These are phyloP conservation scores for Emydoidea blandingii DNA, from an alignment of 2,797 vertebrate genomes.

Conservation along the genomic window DNA sequence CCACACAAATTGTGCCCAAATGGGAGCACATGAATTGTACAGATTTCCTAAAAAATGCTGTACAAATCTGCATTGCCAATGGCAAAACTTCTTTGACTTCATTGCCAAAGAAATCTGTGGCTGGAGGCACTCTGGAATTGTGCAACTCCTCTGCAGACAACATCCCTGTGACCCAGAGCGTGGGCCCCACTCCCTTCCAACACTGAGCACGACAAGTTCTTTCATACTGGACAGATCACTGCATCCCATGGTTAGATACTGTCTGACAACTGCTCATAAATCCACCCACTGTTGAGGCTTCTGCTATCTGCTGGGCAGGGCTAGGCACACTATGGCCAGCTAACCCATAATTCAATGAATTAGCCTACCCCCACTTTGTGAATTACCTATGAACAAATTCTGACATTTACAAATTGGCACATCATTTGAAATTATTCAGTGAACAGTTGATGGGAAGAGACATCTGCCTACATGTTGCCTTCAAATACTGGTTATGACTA, in stretches of 20 bases:
- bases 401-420: not conserved
- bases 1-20: not conserved
- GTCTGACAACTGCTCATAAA: not conserved
- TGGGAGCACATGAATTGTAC: not conserved
- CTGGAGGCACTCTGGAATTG: no score
- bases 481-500: not conserved
- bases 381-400: not conserved
- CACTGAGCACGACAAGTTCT: not conserved
- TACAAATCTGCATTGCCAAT: not conserved
- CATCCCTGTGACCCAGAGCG: not conserved
- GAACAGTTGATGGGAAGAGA: not conserved
- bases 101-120: not conserved
- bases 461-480: not conserved
- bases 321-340: not conserved
- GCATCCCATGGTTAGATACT: not conserved
- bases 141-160: not conserved
- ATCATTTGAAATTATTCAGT: not conserved
- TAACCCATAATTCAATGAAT: not conserved
- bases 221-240: not conserved
- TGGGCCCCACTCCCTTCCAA: not conserved
- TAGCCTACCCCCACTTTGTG: not conserved
- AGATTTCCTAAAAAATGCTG: not conserved
- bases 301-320: not conserved
- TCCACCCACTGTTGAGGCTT: not conserved
- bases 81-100: no score